Percentiles rank a stretch among this genome's conserved stretches.
These are phyloP conservation scores for Antheraea mylitta DNA, from an alignment of 1,140 invertebrate species.

Conservation along the genomic window DNA sequence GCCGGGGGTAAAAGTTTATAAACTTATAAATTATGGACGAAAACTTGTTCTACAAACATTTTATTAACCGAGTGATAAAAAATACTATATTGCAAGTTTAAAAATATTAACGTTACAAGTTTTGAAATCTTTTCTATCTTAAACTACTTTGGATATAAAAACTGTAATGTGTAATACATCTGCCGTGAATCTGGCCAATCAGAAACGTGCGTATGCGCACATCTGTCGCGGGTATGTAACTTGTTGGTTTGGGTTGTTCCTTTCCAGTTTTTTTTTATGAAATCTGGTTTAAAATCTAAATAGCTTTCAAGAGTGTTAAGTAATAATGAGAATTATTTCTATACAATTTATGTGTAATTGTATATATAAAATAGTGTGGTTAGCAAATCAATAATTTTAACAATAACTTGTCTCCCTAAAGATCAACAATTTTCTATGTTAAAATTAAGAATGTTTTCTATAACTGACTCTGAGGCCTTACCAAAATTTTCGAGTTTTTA, in stretches of 20 bases:
- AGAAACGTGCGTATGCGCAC: conserved; percentile 41
- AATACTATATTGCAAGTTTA: neutral
- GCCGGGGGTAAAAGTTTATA: no score
- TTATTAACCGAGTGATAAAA: no score
- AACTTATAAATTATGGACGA: neutral
- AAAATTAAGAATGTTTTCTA: no score
- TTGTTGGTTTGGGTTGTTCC: conserved; percentile 41
- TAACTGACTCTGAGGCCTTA: no score
- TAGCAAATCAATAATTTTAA: no score
- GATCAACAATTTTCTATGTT: no score
- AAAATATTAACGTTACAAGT: neutral
- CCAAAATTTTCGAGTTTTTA: no score
- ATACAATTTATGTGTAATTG: no score
- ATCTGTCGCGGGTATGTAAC: conserved; percentile 51
- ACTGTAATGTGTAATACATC: conserved; percentile 37
- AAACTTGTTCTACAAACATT: neutral
- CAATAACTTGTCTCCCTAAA: no score
- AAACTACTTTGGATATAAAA: neutral
- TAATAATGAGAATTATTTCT: no score
- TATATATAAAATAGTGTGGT: no score
- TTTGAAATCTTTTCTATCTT: conserved; percentile 1
- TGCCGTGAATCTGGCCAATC: conserved; percentile 53
- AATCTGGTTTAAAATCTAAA: neutral
- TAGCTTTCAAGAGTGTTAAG: no score
- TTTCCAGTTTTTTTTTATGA: conserved; percentile 21